Evolutionary conservation across 2,113 vertebrate species (phyloP), one percentile per base, ranked within the genome.

Genomic region (Mesitornis unicolor): DNA sequence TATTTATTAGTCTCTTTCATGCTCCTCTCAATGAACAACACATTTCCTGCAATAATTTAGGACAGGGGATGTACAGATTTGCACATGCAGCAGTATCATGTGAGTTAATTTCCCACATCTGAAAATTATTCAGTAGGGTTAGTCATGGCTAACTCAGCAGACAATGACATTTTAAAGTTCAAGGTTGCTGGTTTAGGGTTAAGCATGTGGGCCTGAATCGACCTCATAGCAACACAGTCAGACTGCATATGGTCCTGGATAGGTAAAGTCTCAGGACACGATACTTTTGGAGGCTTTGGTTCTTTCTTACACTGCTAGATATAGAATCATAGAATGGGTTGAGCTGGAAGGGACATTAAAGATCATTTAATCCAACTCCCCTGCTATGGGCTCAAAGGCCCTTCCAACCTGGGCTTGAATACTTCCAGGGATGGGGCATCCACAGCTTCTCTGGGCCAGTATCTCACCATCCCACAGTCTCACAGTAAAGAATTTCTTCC

Each of bases 11-110:
- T 25, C 10, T 78, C 5, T 3, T 54, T 63, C 42, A 33, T 47
- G 21, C 28, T 81, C 9, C 29, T 60, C 16, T 79, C 29, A 78
- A 50, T 33, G 25, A 14, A 48, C 36, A 82, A 40, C 2, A 8
- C 21, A n/a, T 25, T 79, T 38, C 3, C 47, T 45, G 15, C 0
- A 5, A 78, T 29, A 78, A 40, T 15, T 48, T 38, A 36, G n/a
- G 28, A 22, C 22, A 36, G 8, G 12, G 16, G 8, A 24, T 21
- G 36, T 40, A n/a, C 0, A 8, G 24, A 36, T 83, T 69, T 89
- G 4, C 5, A 47, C 10, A n/a, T 16, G 3, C 4, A 71, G 5
- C 11, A 51, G 2, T 26, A 20, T 38, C 31, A 14, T 10, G 2
- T 18, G 25, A 28, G 33, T 47, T 85, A 11, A 68, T 59, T 76